These are phyloP conservation scores for western clawed frog (Xenopus tropicalis) DNA, from an alignment of 2,113 vertebrate species.

Conservation along the genomic window UCB_Xtro_10.0 CM004443.2:160351501-160352000, in stretches of 20 bases:
- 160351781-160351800: slow-evolving; percentile 8
- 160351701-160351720: slow-evolving; percentile 26
- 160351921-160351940: too few species aligned
- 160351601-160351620: not conserved
- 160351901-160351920: too few species aligned
- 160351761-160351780: slow-evolving; percentile 4
- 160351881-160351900: too few species aligned
- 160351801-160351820: slow-evolving; percentile 5
- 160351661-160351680: slow-evolving; percentile 20
- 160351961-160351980: too few species aligned
- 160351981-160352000: too few species aligned
- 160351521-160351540: too few species aligned
- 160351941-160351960: too few species aligned
- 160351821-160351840: not conserved
- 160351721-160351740: slow-evolving; percentile 22
- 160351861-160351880: too few species aligned
- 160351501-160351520: too few species aligned
- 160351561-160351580: too few species aligned
- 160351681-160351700: slow-evolving; percentile 26
- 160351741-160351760: not conserved
- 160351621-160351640: slow-evolving; percentile 26
- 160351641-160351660: slow-evolving; percentile 31
- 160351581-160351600: not conserved
- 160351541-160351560: too few species aligned
- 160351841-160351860: too few species aligned